These are phyloP conservation scores for Montipora capricornis DNA, from an alignment of 64 coral and sea anemone species.

Conservation along the genomic window DNA sequence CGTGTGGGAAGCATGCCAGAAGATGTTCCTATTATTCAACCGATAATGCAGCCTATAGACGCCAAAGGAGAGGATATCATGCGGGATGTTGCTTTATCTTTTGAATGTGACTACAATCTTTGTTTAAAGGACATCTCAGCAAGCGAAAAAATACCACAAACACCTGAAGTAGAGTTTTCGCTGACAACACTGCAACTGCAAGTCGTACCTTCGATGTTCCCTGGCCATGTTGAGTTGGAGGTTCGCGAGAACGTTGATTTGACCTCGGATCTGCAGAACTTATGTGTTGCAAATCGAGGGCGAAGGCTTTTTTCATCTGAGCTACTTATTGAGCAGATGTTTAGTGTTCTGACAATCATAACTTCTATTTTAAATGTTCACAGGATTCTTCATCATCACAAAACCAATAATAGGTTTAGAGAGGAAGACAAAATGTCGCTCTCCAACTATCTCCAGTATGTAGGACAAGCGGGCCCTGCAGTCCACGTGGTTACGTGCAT, in stretches of 20 bases:
- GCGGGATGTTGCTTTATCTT: constrained; percentile 40
- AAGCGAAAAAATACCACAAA: constrained; percentile 3
- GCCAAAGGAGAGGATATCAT: constrained; percentile 9
- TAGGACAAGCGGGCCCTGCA: constrained; percentile 63
- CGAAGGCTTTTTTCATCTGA: constrained; percentile 39
- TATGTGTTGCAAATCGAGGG: constrained; percentile 45
- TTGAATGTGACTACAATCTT: constrained; percentile 71
- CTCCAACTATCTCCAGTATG: constrained; percentile 37
- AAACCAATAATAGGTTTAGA: not conserved
- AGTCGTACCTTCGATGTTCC: constrained; percentile 14
- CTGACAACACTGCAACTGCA: not conserved
- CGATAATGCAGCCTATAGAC: constrained; percentile 43
- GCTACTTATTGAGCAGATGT: constrained; percentile 50
- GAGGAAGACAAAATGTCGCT: constrained; percentile 44
- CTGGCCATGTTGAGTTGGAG: constrained; percentile 20
- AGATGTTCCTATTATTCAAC: constrained; percentile 54
- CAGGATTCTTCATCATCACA: constrained; percentile 37
- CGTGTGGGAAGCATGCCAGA: constrained; percentile 57
- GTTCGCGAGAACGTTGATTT: not conserved
- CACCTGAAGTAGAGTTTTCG: not conserved
- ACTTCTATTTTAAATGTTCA: constrained; percentile 52
- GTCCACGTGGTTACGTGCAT: constrained; percentile 64
- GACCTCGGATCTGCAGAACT: constrained; percentile 30
- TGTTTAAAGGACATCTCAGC: constrained; percentile 65
- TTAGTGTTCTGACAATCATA: constrained; percentile 35